Percentiles rank a stretch among this genome's conserved stretches.
Conservation (phyloP, 2,888 invertebrate species). For the Polydrusus tereticollis region DNA sequence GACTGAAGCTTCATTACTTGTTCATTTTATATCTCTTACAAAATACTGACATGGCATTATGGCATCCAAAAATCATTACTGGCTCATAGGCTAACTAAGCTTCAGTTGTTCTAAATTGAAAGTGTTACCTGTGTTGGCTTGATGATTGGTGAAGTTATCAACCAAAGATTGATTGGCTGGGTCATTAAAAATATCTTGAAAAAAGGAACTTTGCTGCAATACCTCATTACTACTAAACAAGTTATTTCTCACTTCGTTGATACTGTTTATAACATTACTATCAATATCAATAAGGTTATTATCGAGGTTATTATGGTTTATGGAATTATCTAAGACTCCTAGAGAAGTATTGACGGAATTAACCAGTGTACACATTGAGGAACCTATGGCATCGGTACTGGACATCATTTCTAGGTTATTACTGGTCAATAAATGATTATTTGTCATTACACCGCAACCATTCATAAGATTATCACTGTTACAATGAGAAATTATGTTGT, state of each 20-base stretch:
- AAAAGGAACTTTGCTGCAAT: constrained; percentile 62
- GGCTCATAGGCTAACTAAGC: no score
- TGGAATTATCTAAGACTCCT: constrained; percentile 30
- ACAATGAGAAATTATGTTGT: constrained; percentile 32
- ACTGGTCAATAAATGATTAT: constrained; percentile 8
- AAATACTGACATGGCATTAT: no score
- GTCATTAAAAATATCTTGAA: constrained; percentile 65
- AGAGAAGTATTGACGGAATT: constrained; percentile 36
- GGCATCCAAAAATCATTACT: no score
- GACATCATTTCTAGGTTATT: constrained; percentile 23
- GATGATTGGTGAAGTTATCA: constrained; percentile 62
- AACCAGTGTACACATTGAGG: constrained; percentile 23
- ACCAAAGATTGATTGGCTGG: constrained; percentile 62
- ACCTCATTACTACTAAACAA: constrained; percentile 62
- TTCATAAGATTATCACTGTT: constrained; percentile 18
- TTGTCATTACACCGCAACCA: constrained; percentile 37
- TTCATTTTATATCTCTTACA: no score
- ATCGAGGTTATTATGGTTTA: no score
- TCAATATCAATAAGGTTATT: constrained; percentile 29
- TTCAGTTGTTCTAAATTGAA: no score
- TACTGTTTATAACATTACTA: constrained; percentile 29
- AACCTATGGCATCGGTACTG: constrained; percentile 4
- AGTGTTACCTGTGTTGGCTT: constrained; percentile 58
- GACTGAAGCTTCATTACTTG: no score
- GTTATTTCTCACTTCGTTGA: constrained; percentile 58